A percentile compares a stretch with the other conserved stretches of the same genome.
Conservation (phyloP, 2,888 invertebrate genomes). For the Cinara cedri region DNA sequence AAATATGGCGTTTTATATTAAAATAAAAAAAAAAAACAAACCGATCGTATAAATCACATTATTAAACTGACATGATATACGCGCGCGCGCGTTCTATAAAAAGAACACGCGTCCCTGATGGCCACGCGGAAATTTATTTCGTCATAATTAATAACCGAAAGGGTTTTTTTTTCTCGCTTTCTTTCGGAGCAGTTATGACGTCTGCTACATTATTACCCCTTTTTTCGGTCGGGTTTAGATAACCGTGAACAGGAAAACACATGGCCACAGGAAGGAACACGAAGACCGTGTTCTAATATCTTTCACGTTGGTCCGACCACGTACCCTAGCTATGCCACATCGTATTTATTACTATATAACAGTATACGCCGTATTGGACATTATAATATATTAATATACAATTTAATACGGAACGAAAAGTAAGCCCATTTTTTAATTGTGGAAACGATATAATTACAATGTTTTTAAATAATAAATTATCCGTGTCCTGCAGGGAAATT, state of each 20-base stretch:
- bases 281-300: constrained; percentile 45
- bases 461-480: too few relatives aligned
- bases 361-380: too few relatives aligned
- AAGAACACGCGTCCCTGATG: constrained; percentile 46
- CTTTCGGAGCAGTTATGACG: constrained; percentile 40
- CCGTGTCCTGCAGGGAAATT: too few relatives aligned
- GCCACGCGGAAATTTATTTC: constrained; percentile 53
- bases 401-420: constrained; percentile 8
- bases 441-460: constrained; percentile 18
- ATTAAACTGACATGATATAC: constrained; percentile 44
- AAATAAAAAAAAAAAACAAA: constrained; percentile 20
- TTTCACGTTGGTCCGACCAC: constrained; percentile 55
- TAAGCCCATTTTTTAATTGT: constrained; percentile 47
- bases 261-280: constrained; percentile 49
- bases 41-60: constrained; percentile 37
- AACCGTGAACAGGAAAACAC: constrained; percentile 56
- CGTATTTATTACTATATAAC: constrained; percentile 34
- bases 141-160: constrained; percentile 56
- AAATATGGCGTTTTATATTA: constrained; percentile 37
- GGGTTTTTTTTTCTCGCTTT: constrained; percentile 13
- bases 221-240: constrained; percentile 49
- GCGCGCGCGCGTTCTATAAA: constrained; percentile 41
- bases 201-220: constrained; percentile 43
- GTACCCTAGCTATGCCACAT: constrained; percentile 1
- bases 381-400: too few relatives aligned